Base-by-base conservation (phyloP, 2,888 invertebrate species). In the Nymphalis c-album region DNA sequence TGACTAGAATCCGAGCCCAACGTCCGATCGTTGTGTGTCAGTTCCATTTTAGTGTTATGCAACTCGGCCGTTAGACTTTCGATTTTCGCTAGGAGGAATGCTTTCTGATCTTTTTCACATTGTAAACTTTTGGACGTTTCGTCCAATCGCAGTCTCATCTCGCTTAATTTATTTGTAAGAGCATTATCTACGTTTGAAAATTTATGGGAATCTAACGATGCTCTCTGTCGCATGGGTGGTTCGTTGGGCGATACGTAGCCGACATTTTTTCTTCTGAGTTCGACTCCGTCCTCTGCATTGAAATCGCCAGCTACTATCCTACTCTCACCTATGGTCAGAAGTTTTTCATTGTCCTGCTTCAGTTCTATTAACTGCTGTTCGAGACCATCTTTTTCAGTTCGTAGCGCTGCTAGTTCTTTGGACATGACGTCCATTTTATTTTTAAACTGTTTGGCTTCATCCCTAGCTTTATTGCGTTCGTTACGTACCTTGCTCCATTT, bases 401-500 rank as follows among this genome's bases (percentile, higher is more conserved):
- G 97, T 64, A 95, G 91, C 0, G 93, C 92, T 68, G 94, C 94
- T 0, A 95, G 91, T 80, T 97, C 97, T 87, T 97, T 97, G 70
- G 95, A 86, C 1, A 96, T 93, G 10, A 93, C 87, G 80, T 98
- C 98, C 47, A 98, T 90, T 90, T 97, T 97, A 48, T 94, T 94
- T 77, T 97, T 94, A 5, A 97, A 84, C 75, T 96, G 95, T 84
- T 98, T 96, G 1, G 96, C 95, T 86, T 98, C 98, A 78, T 98
- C 98, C 50, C 98, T 92, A 0, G 98, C 96, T 82, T 97, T 97
- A 84, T 99, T 99, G 31, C 98, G 94, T 90, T 99, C 99, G 83
- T 96, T 97, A 64, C 98, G 94, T 48, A 77, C 96, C 91, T 98
- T 98, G 85, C 97, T 97, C 99, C 99, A 99, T 83, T 99, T 99